Evolutionary conservation across 2,113 vertebrate genomes (phyloP).

Genomic region (Sprattus sprattus): DNA sequence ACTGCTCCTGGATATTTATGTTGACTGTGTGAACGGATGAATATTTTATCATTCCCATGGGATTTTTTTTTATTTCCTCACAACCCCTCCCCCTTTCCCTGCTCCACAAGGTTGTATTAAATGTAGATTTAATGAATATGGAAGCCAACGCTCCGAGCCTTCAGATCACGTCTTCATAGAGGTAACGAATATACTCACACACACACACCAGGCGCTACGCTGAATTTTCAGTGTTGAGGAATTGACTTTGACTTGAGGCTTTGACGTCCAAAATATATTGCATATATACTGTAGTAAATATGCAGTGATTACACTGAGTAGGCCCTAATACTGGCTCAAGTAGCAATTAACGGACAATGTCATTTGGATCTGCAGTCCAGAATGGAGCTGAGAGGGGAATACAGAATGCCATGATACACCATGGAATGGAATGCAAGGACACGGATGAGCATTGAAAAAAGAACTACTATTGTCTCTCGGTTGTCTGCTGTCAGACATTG

Average conservation of each 20-base stretch:
- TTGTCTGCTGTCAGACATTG: background rate
- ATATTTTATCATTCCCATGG: slow-evolving; percentile 17
- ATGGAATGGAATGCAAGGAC: background rate
- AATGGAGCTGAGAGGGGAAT: background rate
- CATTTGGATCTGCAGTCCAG: background rate
- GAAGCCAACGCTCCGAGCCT: background rate
- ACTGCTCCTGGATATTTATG: slow-evolving; percentile 59
- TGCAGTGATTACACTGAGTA: too few species aligned
- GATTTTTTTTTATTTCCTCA: background rate
- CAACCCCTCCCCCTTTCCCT: background rate
- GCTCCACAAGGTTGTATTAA: background rate
- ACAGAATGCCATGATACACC: background rate
- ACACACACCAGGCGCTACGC: background rate
- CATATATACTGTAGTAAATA: too few species aligned
- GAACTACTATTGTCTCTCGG: background rate
- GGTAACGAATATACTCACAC: background rate
- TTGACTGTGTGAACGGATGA: slow-evolving; percentile 55
- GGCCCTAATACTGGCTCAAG: background rate
- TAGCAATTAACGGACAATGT: background rate
- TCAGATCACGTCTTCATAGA: background rate
- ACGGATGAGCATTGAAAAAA: background rate
- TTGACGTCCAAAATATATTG: too few species aligned
- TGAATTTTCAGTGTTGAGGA: too few species aligned
- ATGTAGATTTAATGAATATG: slow-evolving; percentile 14
- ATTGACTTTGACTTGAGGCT: too few species aligned